Percentiles rank a stretch among this genome's conserved stretches.
phyloP scores from a whole-genome alignment of 2,113 vertebrate species.

The Sterna hirundo region DNA sequence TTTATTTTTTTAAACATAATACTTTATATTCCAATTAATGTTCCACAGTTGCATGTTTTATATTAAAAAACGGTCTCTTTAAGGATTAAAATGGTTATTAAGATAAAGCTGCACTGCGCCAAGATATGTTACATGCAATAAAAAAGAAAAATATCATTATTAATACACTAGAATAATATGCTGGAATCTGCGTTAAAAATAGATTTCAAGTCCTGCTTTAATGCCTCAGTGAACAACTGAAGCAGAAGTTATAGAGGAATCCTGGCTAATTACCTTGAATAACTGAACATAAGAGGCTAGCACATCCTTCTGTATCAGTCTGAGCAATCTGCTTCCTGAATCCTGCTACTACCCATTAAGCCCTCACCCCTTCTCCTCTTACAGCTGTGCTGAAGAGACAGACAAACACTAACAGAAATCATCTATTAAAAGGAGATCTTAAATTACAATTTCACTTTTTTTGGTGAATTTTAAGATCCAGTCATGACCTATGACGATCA shows the following conservation, averaged over 20 bases:
- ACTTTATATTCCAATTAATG: background rate
- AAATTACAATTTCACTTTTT: background rate
- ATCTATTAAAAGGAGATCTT: background rate
- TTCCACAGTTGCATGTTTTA: background rate
- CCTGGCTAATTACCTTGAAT: background rate
- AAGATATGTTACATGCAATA: background rate
- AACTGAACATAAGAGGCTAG: background rate
- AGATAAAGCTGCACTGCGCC: background rate
- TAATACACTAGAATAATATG: background rate
- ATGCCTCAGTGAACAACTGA: background rate
- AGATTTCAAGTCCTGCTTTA: background rate
- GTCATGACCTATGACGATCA: background rate
- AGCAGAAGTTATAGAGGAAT: background rate
- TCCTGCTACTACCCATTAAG: background rate
- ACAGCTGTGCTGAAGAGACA: background rate
- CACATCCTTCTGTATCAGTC: background rate
- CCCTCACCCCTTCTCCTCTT: background rate
- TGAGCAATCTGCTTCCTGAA: background rate
- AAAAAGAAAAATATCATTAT: background rate
- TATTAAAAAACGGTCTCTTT: background rate
- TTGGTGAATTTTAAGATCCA: background rate
- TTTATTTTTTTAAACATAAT: background rate
- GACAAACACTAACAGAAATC: background rate
- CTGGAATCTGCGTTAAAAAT: background rate
- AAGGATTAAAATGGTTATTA: background rate